A percentile compares a stretch with the other conserved stretches of the same genome.
These are phyloP conservation scores for Reticulitermes lucifugus DNA, from an alignment of 2,888 invertebrate species.

Conservation along the genomic window DNA sequence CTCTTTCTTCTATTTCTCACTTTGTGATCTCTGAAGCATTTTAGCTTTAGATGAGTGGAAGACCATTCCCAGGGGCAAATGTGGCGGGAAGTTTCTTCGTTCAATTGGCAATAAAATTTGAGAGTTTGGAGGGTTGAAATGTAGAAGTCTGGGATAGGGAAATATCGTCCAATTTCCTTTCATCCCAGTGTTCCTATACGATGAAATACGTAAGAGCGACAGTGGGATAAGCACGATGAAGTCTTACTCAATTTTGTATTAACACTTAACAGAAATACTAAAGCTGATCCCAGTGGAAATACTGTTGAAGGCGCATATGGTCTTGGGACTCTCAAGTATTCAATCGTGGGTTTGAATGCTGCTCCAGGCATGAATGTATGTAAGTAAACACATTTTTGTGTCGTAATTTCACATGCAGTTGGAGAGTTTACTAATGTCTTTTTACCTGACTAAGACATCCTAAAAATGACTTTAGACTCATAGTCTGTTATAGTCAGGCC, in stretches of 20 bases:
- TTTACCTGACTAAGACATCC: no score
- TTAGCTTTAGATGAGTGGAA: constrained; percentile 16
- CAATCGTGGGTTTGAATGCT: no score
- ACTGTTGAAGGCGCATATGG: no score
- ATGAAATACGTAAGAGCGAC: constrained; percentile 2
- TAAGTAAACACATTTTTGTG: no score
- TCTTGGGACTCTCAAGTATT: no score
- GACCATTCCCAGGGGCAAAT: constrained; percentile 50
- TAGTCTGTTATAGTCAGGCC: no score
- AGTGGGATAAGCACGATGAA: constrained; percentile 7
- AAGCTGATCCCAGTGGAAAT: no score
- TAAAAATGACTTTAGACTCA: no score
- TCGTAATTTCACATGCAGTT: no score
- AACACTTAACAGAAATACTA: neutral
- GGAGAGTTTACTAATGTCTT: no score
- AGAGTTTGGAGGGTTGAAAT: constrained; percentile 48
- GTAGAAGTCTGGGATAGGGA: constrained; percentile 39
- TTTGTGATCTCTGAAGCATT: constrained; percentile 22
- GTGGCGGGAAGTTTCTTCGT: constrained; percentile 50
- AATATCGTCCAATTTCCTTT: constrained; percentile 53
- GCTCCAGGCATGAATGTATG: no score
- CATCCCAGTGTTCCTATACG: constrained; percentile 26
- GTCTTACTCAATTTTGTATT: neutral
- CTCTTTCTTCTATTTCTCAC: neutral
- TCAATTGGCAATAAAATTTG: constrained; percentile 54